Percentiles rank a stretch among this genome's conserved stretches.
Conservation (phyloP, 2,797 vertebrate genomes). For the Spinibarbus caldwelli region DNA sequence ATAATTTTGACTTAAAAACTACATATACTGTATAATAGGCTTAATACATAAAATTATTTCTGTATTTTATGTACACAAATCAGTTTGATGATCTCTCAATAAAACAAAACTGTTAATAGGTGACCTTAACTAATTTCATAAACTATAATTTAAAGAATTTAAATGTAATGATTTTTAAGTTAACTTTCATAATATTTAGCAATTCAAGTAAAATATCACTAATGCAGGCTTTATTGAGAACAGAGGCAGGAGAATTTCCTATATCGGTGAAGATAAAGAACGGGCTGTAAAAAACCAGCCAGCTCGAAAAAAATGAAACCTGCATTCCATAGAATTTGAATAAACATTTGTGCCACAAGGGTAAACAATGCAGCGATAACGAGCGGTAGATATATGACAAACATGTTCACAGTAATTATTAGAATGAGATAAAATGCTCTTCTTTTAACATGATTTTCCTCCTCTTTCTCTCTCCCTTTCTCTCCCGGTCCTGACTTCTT, state of each 20-base stretch:
- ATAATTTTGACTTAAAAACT: background rate
- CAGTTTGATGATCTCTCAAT: background rate
- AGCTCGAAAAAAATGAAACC: background rate
- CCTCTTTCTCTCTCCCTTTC: conserved; percentile 46
- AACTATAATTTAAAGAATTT: background rate
- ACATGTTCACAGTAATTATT: conserved; percentile 60
- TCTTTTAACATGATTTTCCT: conserved; percentile 52
- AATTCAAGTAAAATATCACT: background rate
- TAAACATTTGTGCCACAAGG: background rate
- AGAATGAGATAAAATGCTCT: conserved; percentile 65
- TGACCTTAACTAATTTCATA: background rate
- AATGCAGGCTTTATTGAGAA: background rate
- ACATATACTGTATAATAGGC: too few relatives aligned
- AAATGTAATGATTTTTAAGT: too few relatives aligned
- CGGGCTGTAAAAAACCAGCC: conserved; percentile 28
- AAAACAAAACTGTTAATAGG: background rate
- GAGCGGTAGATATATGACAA: conserved; percentile 6
- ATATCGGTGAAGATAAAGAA: conserved; percentile 25
- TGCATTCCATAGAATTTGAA: background rate
- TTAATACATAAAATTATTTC: background rate
- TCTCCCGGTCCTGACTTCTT: conserved; percentile 42
- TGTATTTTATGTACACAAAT: background rate
- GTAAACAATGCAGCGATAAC: background rate
- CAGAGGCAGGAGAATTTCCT: conserved; percentile 14
- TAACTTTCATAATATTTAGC: too few relatives aligned